Conservation (phyloP, 2,113 vertebrate genomes). For the Microtus richardsoni region DNA sequence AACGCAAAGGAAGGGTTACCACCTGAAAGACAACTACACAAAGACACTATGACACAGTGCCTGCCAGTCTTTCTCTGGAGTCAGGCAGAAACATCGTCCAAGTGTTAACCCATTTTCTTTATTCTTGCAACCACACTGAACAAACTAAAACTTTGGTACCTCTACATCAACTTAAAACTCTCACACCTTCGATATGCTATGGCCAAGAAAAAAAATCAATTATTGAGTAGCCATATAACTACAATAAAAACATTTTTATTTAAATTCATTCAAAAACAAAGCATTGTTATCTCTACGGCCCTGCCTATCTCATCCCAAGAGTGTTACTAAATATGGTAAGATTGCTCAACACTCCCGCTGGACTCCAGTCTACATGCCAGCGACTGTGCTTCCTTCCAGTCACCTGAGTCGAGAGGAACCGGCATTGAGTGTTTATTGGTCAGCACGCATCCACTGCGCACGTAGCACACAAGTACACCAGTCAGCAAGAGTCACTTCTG, state of each 20-base stretch:
- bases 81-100: slow-evolving; percentile 1
- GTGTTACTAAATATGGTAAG: slow-evolving; percentile 16
- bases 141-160: slow-evolving; percentile 31
- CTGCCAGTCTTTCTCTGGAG: slow-evolving; percentile 26
- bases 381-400: slow-evolving; percentile 21
- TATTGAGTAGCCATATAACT: neutral
- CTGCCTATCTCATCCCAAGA: slow-evolving; percentile 45
- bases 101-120: neutral
- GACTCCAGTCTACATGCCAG: neutral
- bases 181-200: neutral
- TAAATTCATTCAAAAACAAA: slow-evolving; percentile 48
- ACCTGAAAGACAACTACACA: slow-evolving; percentile 19
- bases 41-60: slow-evolving; percentile 2
- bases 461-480: neutral
- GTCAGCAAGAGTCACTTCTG: slow-evolving; percentile 39
- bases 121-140: neutral
- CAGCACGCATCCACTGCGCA: neutral
- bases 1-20: neutral
- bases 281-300: neutral
- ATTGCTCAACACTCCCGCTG: slow-evolving; percentile 30
- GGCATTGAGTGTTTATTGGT: slow-evolving; percentile 31
- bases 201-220: neutral
- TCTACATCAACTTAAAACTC: slow-evolving; percentile 13
- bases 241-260: slow-evolving; percentile 38
- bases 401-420: slow-evolving; percentile 67